phyloP scores from a whole-genome alignment of 2,113 vertebrate species.

The Cololabis saira region DNA sequence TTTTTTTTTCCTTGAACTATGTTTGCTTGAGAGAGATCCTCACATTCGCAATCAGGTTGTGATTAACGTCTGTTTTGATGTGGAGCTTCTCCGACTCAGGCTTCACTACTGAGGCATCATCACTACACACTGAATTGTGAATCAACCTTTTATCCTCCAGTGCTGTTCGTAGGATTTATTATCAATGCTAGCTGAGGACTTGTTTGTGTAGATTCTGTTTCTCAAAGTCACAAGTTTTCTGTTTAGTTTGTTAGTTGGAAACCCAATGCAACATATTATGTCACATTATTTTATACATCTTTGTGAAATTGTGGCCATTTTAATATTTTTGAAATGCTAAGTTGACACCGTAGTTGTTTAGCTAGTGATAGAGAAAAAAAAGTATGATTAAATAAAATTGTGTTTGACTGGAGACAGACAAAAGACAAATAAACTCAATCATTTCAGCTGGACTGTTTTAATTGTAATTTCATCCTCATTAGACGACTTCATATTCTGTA shows the following conservation, averaged over 20 bases:
- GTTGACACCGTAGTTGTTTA: constrained; percentile 78
- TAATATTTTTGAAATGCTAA: constrained; percentile 73
- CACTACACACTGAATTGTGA: constrained; percentile 35
- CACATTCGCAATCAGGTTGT: constrained; percentile 42
- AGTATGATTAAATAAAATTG: constrained; percentile 46
- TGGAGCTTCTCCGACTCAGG: constrained; percentile 35
- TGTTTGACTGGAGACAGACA: constrained; percentile 83
- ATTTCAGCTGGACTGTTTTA: constrained; percentile 68
- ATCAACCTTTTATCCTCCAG: constrained; percentile 68
- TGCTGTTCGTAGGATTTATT: constrained; percentile 48
- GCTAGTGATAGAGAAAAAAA: constrained; percentile 75
- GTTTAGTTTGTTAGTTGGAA: constrained; percentile 45
- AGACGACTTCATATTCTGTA: not conserved
- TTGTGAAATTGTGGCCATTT: constrained; percentile 56
- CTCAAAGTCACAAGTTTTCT: constrained; percentile 23
- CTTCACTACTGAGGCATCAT: constrained; percentile 38
- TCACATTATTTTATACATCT: constrained; percentile 55
- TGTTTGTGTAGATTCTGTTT: constrained; percentile 54
- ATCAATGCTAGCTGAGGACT: constrained; percentile 66
- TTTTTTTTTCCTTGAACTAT: constrained; percentile 15
- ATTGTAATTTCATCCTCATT: constrained; percentile 8
- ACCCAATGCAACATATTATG: constrained; percentile 28
- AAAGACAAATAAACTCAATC: constrained; percentile 84
- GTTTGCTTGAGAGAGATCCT: constrained; percentile 5
- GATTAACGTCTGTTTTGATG: constrained; percentile 37